A percentile compares a stretch with the other conserved stretches of the same genome.
Conservation (phyloP, 1,140 invertebrate species). For the Ceratina japonica region DNA sequence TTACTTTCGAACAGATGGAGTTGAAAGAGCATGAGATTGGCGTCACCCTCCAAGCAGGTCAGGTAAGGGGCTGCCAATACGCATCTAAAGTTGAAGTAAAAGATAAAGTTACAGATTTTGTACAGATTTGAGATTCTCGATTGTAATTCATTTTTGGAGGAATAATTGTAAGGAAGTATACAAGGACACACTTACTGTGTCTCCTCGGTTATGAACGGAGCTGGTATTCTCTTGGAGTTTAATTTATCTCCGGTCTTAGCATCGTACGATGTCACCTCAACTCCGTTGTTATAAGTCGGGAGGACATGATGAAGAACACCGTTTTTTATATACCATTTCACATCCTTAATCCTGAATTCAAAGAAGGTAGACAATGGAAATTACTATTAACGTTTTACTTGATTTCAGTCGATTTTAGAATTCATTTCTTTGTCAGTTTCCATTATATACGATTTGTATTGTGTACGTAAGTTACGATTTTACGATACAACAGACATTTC, state of each 20-base stretch:
- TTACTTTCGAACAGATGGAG: slow-evolving; percentile 72
- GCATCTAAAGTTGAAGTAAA: slow-evolving; percentile 79
- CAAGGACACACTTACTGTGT: slow-evolving; percentile 78
- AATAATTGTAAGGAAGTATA: too few relatives aligned
- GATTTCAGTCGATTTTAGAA: slow-evolving; percentile 16
- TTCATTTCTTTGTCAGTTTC: background rate
- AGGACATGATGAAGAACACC: slow-evolving; percentile 84
- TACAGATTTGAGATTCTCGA: background rate
- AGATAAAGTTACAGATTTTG: too few relatives aligned
- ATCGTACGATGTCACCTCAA: slow-evolving; percentile 86
- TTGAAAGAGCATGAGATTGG: slow-evolving; percentile 68
- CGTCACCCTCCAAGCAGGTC: slow-evolving; percentile 81
- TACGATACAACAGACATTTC: too few relatives aligned
- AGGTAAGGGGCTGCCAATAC: slow-evolving; percentile 83
- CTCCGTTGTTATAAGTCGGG: slow-evolving; percentile 82
- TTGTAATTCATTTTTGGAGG: background rate
- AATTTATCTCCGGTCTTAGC: slow-evolving; percentile 84
- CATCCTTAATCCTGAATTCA: slow-evolving; percentile 72
- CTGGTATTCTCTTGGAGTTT: slow-evolving; percentile 81
- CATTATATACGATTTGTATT: too few relatives aligned
- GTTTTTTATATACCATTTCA: slow-evolving; percentile 83
- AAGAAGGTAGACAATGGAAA: slow-evolving; percentile 2
- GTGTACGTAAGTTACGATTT: too few relatives aligned
- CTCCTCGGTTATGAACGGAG: slow-evolving; percentile 83
- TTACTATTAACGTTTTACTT: slow-evolving; percentile 10